Evolutionary conservation across 2,797 vertebrate species (phyloP).

Genomic region (Muraenolepis orangiensis): DNA sequence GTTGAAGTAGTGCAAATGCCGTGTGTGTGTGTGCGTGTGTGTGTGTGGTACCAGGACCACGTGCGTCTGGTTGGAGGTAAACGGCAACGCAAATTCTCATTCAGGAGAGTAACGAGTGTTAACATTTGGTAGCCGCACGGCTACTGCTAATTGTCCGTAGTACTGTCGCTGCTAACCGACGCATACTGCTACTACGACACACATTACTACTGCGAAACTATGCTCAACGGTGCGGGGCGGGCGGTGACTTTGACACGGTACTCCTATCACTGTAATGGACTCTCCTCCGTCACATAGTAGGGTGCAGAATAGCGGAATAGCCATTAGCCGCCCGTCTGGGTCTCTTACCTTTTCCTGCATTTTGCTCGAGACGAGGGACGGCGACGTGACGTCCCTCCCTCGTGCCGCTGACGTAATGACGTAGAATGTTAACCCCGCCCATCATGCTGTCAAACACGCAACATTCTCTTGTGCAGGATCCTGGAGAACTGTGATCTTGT

Average conservation of each 20-base stretch:
- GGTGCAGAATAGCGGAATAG: background rate
- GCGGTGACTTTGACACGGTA: background rate
- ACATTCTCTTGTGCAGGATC: background rate
- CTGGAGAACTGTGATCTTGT: too few species aligned
- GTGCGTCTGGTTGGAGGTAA: too few species aligned
- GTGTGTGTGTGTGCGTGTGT: background rate
- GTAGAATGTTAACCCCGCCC: conserved; percentile 8
- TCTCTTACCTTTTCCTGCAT: conserved; percentile 48
- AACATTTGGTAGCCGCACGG: too few species aligned
- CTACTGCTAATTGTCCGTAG: too few species aligned
- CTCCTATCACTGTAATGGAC: background rate
- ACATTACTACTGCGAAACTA: background rate
- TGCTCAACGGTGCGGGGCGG: too few species aligned
- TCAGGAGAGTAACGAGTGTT: too few species aligned
- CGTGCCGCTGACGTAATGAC: conserved; percentile 8
- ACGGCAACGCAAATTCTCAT: too few species aligned
- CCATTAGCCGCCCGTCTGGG: too few species aligned
- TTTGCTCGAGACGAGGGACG: background rate
- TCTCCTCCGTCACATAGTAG: background rate
- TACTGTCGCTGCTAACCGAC: too few species aligned
- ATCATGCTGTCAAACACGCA: background rate
- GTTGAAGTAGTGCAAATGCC: background rate
- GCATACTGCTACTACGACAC: background rate
- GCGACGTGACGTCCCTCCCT: background rate
- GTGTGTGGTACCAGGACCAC: background rate